Conservation (phyloP, 2,888 invertebrate genomes). For the Sminthurinus aureus region DNA sequence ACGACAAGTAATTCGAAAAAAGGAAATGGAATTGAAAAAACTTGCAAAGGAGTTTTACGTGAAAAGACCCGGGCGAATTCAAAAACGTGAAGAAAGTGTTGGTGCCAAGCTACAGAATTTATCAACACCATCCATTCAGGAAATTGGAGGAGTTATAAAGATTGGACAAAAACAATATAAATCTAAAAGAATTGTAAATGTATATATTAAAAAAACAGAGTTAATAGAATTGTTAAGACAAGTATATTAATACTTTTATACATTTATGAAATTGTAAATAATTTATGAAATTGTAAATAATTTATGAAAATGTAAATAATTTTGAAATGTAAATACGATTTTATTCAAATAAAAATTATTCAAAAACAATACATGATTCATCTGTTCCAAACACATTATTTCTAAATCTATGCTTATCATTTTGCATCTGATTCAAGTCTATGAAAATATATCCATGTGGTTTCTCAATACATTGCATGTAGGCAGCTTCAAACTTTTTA, state of each 20-base stretch:
- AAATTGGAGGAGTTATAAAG: background rate
- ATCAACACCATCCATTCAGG: background rate
- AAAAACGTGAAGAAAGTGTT: background rate
- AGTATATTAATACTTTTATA: too few species aligned
- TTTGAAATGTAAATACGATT: background rate
- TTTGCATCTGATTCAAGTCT: conserved; percentile 47
- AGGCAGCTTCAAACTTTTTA: conserved; percentile 39
- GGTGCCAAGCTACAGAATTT: background rate
- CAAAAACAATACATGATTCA: conserved; percentile 37
- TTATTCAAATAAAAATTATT: background rate
- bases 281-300: too few species aligned
- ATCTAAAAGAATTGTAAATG: background rate
- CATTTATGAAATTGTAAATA: too few species aligned
- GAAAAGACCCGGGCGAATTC: background rate
- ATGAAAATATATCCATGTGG: conserved; percentile 51
- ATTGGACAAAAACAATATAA: background rate
- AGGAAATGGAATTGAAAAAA: background rate
- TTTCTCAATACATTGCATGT: conserved; percentile 35
- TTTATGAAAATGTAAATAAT: too few species aligned
- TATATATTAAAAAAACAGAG: background rate
- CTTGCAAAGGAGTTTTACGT: background rate
- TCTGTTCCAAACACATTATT: conserved; percentile 47
- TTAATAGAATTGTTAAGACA: background rate
- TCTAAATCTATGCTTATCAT: conserved; percentile 49
- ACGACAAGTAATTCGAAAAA: background rate